phyloP scores from a whole-genome alignment of 1,140 invertebrate species.

The Hylyphantes graminicola region DNA sequence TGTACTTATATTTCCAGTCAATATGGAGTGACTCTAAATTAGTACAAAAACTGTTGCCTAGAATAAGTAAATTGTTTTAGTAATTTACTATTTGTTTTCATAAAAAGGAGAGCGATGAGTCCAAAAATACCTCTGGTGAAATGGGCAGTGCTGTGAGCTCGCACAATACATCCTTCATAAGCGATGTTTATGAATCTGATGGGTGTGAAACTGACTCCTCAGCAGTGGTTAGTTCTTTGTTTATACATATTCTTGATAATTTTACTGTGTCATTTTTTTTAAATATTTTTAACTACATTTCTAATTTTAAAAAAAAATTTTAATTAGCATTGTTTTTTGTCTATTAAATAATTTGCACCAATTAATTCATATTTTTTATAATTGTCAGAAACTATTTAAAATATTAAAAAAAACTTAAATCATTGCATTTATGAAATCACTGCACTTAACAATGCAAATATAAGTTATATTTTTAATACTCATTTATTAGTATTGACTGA shows the following conservation, averaged over 20 bases:
- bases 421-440: too few species aligned
- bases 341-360: too few species aligned
- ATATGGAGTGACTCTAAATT: background rate
- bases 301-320: too few species aligned
- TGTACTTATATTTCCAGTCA: background rate
- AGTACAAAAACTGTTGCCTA: background rate
- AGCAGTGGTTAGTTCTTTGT: slow-evolving; percentile 25
- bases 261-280: background rate
- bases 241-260: background rate
- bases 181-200: slow-evolving; percentile 1
- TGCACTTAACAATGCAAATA: too few species aligned
- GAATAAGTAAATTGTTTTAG: background rate
- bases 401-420: too few species aligned
- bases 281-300: background rate
- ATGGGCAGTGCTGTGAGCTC: background rate
- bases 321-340: too few species aligned
- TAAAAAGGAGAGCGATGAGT: slow-evolving; percentile 33
- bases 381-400: too few species aligned
- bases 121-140: slow-evolving; percentile 3
- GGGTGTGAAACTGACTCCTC: slow-evolving; percentile 38
- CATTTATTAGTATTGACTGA: too few species aligned
- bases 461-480: too few species aligned
- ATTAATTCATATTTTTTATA: too few species aligned
- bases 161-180: background rate
- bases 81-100: background rate